Percentiles rank a stretch among this genome's conserved stretches.
Evolutionary conservation across 1,140 invertebrate genomes (phyloP).

Genomic region (Zaprionus capensis): DNA sequence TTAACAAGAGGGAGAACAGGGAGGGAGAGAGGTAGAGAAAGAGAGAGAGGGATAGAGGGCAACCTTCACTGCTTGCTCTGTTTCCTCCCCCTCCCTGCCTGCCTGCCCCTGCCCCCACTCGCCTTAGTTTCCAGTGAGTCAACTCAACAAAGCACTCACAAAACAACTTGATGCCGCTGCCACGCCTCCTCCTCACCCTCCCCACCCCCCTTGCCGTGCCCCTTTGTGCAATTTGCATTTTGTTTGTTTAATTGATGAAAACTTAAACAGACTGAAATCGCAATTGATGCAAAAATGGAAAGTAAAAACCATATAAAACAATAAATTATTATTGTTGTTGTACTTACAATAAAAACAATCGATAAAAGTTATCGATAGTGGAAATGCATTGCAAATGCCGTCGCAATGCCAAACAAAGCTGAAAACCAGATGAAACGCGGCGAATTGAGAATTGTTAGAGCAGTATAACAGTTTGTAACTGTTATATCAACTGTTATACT

Average conservation of each 20-base stretch:
- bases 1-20: conserved; percentile 11
- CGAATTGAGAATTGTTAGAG: neutral
- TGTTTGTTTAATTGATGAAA: conserved; percentile 69
- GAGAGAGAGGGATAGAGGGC: conserved; percentile 5
- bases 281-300: conserved; percentile 9
- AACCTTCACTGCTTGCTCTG: too few species aligned
- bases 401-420: conserved; percentile 15
- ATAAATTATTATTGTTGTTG: conserved; percentile 20
- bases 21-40: conserved; percentile 10
- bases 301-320: neutral
- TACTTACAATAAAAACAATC: conserved; percentile 37
- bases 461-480: neutral
- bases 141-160: conserved; percentile 17
- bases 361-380: conserved; percentile 4
- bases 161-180: conserved; percentile 5
- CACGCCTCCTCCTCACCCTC: conserved; percentile 2
- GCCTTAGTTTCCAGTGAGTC: conserved; percentile 30
- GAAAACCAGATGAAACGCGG: conserved; percentile 1
- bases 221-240: conserved; percentile 43
- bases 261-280: conserved; percentile 64
- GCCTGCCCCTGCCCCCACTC: neutral
- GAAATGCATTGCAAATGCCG: conserved; percentile 6
- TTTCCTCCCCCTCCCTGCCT: neutral
- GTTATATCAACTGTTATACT: conserved; percentile 2
- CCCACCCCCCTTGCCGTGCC: neutral